A percentile compares a stretch with the other conserved stretches of the same genome.
These are phyloP conservation scores for Diploptera punctata DNA, from an alignment of 2,888 invertebrate species.

Conservation along the genomic window DNA sequence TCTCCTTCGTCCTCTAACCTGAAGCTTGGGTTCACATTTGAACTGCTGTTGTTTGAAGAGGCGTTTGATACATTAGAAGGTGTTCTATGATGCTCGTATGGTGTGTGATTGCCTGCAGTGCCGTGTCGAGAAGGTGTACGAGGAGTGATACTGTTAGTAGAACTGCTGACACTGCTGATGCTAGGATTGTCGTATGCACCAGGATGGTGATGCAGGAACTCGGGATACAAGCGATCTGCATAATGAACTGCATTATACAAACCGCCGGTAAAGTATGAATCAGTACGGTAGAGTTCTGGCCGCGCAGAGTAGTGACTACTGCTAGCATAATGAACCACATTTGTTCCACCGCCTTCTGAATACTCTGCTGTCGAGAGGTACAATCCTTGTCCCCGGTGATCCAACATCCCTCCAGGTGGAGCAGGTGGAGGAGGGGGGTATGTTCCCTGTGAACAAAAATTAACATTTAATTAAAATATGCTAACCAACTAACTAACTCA, in stretches of 20 bases:
- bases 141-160: slow-evolving; percentile 45
- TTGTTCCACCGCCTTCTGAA: slow-evolving; percentile 3
- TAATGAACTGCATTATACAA: slow-evolving; percentile 37
- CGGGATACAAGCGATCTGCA: slow-evolving; percentile 42
- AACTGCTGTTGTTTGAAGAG: slow-evolving; percentile 62
- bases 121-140: slow-evolving; percentile 24
- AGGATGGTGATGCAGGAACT: slow-evolving; percentile 24
- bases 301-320: slow-evolving; percentile 29
- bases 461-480: too few relatives aligned
- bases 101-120: slow-evolving; percentile 11
- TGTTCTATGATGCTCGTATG: slow-evolving; percentile 71
- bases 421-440: slow-evolving; percentile 41
- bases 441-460: slow-evolving; percentile 26
- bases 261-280: slow-evolving; percentile 24
- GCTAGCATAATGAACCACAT: slow-evolving; percentile 20
- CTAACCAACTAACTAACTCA: too few relatives aligned
- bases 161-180: slow-evolving; percentile 56
- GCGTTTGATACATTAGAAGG: slow-evolving; percentile 76
- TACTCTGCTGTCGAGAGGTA: slow-evolving; percentile 16
- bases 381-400: neutral
- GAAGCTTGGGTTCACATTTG: slow-evolving; percentile 68
- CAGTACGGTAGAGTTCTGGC: slow-evolving; percentile 36
- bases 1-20: slow-evolving; percentile 66
- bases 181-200: slow-evolving; percentile 62
- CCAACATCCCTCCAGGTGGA: slow-evolving; percentile 32